phyloP scores from a whole-genome alignment of 2,888 invertebrate species.

The Pasiphila rectangulata region DNA sequence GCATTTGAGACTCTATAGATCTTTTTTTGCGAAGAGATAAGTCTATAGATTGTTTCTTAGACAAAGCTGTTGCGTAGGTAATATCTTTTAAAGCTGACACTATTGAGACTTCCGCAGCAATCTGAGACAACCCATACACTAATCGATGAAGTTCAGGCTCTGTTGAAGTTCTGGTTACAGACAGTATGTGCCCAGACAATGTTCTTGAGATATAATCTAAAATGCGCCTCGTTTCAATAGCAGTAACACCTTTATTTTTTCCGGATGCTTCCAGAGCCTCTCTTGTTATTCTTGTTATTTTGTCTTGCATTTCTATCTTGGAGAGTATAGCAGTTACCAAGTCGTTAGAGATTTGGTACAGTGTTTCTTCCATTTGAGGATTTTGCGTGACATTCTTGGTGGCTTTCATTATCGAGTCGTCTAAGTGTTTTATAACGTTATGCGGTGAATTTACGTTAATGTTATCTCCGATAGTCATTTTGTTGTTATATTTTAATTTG shows the following conservation, averaged over 20 bases:
- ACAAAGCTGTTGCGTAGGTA: conserved; percentile 65
- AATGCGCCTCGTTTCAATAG: conserved; percentile 72
- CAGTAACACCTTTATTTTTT: conserved; percentile 69
- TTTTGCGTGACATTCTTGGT: conserved; percentile 71
- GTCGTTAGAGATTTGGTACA: conserved; percentile 70
- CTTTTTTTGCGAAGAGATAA: conserved; percentile 64
- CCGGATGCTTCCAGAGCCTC: conserved; percentile 72
- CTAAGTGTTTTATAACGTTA: conserved; percentile 62
- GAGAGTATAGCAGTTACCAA: conserved; percentile 68
- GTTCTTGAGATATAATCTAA: conserved; percentile 73
- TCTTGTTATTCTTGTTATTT: conserved; percentile 70
- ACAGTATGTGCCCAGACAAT: conserved; percentile 66
- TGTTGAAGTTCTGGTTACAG: conserved; percentile 67
- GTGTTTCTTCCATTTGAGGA: conserved; percentile 65
- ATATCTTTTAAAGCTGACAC: conserved; percentile 72
- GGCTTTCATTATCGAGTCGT: conserved; percentile 56
- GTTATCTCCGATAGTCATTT: conserved; percentile 43
- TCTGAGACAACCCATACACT: conserved; percentile 73
- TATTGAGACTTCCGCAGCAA: conserved; percentile 72
- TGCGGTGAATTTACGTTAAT: conserved; percentile 57
- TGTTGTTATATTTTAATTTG: conserved; percentile 51
- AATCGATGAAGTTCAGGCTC: conserved; percentile 72
- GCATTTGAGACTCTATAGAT: conserved; percentile 35
- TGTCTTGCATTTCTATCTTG: conserved; percentile 72
- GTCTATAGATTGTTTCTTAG: conserved; percentile 72